Evolutionary conservation across 2,888 invertebrate genomes (phyloP).

Genomic region (Agapetus fuscipes): DNA sequence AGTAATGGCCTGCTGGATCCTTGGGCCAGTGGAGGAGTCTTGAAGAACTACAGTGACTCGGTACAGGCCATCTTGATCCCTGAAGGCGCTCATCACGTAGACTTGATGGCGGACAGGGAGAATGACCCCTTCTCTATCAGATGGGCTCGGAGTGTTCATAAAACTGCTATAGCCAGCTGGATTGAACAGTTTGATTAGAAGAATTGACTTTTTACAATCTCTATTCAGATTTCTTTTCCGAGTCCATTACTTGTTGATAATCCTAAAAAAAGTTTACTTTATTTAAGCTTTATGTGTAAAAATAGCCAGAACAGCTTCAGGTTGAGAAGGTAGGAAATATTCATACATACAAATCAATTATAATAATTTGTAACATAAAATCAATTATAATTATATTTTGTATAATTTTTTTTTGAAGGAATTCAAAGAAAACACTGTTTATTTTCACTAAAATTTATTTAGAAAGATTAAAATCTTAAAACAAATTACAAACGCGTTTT

Average conservation of each 20-base stretch:
- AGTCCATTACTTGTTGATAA: too few species aligned
- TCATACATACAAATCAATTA: not conserved
- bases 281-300: too few species aligned
- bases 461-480: too few species aligned
- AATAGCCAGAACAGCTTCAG: too few species aligned
- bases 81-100: slow-evolving; percentile 80
- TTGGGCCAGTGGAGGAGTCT: slow-evolving; percentile 78
- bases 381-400: not conserved
- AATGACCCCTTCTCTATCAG: slow-evolving; percentile 58
- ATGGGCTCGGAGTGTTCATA: slow-evolving; percentile 53
- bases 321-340: too few species aligned
- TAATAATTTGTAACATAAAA: not conserved
- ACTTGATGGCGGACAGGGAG: slow-evolving; percentile 56
- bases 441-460: too few species aligned
- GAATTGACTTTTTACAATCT: too few species aligned
- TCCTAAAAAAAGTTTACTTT: too few species aligned
- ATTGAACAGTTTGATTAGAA: slow-evolving; percentile 26
- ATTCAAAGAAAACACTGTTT: too few species aligned
- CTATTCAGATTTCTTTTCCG: too few species aligned
- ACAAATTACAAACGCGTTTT: too few species aligned
- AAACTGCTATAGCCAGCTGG: slow-evolving; percentile 53
- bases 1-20: slow-evolving; percentile 83
- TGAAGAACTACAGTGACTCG: slow-evolving; percentile 54
- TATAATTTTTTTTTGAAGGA: too few species aligned
- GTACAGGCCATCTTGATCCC: slow-evolving; percentile 64